A percentile compares a stretch with the other conserved stretches of the same genome.
phyloP scores from a whole-genome alignment of 2,113 vertebrate species.

The Eurystomus gularis region DNA sequence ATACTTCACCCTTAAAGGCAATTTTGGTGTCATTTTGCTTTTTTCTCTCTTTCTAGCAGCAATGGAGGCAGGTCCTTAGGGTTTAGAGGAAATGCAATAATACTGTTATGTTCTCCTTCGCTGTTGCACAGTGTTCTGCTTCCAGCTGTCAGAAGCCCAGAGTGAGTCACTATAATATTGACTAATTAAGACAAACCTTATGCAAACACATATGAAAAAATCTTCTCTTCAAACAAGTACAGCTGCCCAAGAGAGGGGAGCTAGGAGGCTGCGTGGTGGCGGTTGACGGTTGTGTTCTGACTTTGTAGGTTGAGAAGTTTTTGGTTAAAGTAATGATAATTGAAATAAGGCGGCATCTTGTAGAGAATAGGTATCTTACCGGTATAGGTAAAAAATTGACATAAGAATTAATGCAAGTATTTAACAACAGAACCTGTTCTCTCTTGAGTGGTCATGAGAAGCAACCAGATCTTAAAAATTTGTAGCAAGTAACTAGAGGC shows the following conservation, averaged over 20 bases:
- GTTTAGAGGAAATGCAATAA: neutral
- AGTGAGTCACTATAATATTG: neutral
- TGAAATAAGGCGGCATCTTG: neutral
- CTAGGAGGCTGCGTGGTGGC: neutral
- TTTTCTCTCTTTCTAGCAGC: neutral
- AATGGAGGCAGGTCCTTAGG: neutral
- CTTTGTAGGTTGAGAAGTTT: neutral
- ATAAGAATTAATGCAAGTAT: neutral
- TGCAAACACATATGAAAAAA: neutral
- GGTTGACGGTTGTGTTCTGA: neutral
- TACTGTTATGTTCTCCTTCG: neutral
- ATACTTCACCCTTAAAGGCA: neutral
- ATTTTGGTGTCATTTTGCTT: neutral
- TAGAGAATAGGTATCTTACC: neutral
- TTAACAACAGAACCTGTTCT: neutral
- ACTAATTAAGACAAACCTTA: neutral
- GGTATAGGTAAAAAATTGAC: neutral
- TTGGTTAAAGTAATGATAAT: neutral
- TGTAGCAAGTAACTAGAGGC: neutral
- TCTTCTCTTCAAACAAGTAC: neutral
- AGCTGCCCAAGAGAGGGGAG: neutral
- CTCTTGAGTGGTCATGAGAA: neutral
- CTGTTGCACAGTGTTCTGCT: neutral
- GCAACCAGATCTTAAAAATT: neutral
- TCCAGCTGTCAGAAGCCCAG: neutral